Conservation (phyloP, 2,113 vertebrate species). For the Ginglymostoma cirratum region DNA sequence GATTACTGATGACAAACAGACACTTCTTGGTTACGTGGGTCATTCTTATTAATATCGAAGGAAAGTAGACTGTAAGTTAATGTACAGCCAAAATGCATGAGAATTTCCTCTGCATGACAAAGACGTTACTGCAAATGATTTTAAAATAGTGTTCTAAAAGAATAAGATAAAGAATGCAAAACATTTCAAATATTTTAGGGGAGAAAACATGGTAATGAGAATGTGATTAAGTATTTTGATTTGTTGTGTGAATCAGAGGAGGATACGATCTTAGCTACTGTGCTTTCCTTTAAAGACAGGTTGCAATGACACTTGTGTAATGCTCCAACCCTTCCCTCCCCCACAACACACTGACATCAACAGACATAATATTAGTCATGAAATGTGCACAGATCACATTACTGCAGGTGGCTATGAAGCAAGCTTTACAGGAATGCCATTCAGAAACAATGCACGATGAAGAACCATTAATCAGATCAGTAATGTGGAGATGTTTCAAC, state of each 20-base stretch:
- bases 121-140: not conserved
- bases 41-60: not conserved
- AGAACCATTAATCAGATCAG: conserved; percentile 58
- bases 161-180: not conserved
- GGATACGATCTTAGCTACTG: conserved; percentile 29
- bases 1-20: not conserved
- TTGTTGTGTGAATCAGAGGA: not conserved
- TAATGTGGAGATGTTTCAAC: conserved; percentile 47
- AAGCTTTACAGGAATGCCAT: conserved; percentile 57
- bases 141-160: too few species aligned
- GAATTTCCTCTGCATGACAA: not conserved
- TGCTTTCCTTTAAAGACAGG: conserved; percentile 47
- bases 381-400: conserved; percentile 57
- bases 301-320: conserved; percentile 36
- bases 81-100: not conserved
- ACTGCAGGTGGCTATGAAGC: conserved; percentile 61
- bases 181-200: not conserved
- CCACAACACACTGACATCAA: too few species aligned
- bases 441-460: conserved; percentile 61
- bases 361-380: conserved; percentile 39
- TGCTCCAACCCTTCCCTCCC: not conserved
- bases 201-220: not conserved
- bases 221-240: not conserved
- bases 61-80: not conserved
- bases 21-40: not conserved